Evolutionary conservation across 2,113 vertebrate genomes (phyloP).

Genomic region (Clarias magur): DNA sequence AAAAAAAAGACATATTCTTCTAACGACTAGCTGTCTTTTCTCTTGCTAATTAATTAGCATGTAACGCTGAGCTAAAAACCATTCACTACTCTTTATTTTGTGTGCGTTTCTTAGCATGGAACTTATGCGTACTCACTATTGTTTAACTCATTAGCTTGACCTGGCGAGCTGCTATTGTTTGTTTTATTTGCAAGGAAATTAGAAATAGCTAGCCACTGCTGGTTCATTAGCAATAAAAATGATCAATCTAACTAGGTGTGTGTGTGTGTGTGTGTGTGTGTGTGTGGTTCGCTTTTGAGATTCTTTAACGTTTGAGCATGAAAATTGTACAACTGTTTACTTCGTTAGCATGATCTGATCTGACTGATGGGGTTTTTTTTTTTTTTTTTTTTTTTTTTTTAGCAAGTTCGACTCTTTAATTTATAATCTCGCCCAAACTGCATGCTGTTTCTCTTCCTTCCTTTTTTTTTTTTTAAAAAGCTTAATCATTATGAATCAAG

Average conservation of each 20-base stretch:
- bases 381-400: no score
- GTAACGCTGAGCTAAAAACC: neutral
- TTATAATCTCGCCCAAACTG: neutral
- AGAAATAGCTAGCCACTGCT: neutral
- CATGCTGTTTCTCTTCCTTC: neutral
- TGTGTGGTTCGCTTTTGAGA: no score
- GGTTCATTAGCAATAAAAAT: neutral
- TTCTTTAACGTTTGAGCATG: neutral
- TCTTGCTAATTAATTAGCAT: neutral
- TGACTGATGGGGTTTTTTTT: neutral
- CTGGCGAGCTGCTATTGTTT: neutral
- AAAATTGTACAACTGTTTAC: neutral
- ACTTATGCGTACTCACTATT: no score
- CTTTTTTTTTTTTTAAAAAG: neutral
- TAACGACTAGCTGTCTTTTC: no score
- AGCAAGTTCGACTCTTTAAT: neutral
- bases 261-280: neutral
- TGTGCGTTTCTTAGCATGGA: neutral
- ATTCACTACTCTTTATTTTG: neutral
- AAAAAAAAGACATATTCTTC: no score
- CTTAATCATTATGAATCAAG: neutral
- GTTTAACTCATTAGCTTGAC: neutral
- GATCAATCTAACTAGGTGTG: neutral
- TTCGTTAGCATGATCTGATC: neutral
- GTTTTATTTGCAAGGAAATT: neutral